Evolutionary conservation across 2,797 vertebrate genomes (phyloP).

Genomic region (Oreortyx pictus): DNA sequence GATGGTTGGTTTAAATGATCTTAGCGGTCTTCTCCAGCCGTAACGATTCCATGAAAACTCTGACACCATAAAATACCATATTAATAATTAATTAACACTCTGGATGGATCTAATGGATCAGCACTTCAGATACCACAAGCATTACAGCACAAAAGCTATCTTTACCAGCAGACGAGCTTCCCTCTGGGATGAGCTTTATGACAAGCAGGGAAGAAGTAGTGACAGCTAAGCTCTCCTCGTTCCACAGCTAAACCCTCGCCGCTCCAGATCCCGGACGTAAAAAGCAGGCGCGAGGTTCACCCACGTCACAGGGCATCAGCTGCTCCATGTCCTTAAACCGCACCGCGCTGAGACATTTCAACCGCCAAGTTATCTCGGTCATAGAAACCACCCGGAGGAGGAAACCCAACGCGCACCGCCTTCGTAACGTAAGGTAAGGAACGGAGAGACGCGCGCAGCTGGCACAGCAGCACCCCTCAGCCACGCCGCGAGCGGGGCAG

Average conservation of each 20-base stretch:
- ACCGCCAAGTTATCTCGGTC: neutral
- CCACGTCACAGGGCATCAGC: neutral
- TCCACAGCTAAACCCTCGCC: neutral
- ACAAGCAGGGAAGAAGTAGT: rapidly evolving
- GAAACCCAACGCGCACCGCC: neutral
- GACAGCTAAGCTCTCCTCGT: neutral
- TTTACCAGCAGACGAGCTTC: neutral
- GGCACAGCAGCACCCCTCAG: neutral
- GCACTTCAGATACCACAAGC: neutral
- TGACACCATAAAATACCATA: neutral
- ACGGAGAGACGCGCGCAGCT: too few relatives aligned
- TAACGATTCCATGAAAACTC: neutral
- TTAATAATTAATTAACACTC: neutral
- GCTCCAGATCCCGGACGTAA: rapidly evolving
- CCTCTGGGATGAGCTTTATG: neutral
- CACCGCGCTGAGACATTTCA: neutral
- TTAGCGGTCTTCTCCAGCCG: too few relatives aligned
- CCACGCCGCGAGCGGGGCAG: too few relatives aligned
- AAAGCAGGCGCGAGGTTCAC: neutral
- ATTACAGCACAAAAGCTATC: neutral
- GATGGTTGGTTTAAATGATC: too few relatives aligned
- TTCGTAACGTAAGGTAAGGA: neutral
- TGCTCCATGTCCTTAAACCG: neutral
- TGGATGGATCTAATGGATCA: neutral
- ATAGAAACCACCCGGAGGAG: neutral